A percentile compares a stretch with the other conserved stretches of the same genome.
phyloP scores from a whole-genome alignment of 2,888 invertebrate genomes.

The Ophioninae sp. region DNA sequence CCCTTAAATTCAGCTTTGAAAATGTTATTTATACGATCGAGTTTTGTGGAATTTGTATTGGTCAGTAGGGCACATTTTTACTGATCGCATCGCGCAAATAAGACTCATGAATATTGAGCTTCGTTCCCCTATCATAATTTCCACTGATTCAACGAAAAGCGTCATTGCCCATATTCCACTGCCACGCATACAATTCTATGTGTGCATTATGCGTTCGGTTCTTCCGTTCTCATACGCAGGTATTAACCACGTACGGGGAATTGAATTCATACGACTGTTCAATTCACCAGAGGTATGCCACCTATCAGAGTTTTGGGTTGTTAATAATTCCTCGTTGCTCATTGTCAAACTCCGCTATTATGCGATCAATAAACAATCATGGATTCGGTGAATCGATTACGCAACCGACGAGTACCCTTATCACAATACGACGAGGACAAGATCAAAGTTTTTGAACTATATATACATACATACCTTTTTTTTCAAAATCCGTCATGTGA shows the following conservation, averaged over 20 bases:
- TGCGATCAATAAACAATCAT: conserved; percentile 13
- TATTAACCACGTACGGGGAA: conserved; percentile 27
- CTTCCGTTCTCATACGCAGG: conserved; percentile 9
- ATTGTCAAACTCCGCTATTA: conserved; percentile 12
- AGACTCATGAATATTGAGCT: not conserved
- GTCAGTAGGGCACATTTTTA: too few species aligned
- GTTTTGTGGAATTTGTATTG: too few species aligned
- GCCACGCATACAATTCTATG: not conserved
- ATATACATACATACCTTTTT: too few species aligned
- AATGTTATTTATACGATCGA: too few species aligned
- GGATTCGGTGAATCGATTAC: conserved; percentile 6
- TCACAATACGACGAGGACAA: too few species aligned
- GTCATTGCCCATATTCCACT: not conserved
- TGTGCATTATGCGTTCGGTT: not conserved
- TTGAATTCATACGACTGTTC: not conserved
- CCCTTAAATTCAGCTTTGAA: too few species aligned
- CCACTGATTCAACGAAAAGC: not conserved
- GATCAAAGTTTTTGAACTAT: too few species aligned
- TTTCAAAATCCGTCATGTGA: too few species aligned
- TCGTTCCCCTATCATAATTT: not conserved
- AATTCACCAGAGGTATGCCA: conserved; percentile 29
- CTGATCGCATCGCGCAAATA: too few species aligned
- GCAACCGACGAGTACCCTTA: not conserved
- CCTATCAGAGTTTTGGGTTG: conserved; percentile 7
- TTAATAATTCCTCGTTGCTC: conserved; percentile 45